These are phyloP conservation scores for Galaxea fascicularis DNA, from an alignment of 92 coral and sea anemone genomes.

Conservation along the genomic window DNA sequence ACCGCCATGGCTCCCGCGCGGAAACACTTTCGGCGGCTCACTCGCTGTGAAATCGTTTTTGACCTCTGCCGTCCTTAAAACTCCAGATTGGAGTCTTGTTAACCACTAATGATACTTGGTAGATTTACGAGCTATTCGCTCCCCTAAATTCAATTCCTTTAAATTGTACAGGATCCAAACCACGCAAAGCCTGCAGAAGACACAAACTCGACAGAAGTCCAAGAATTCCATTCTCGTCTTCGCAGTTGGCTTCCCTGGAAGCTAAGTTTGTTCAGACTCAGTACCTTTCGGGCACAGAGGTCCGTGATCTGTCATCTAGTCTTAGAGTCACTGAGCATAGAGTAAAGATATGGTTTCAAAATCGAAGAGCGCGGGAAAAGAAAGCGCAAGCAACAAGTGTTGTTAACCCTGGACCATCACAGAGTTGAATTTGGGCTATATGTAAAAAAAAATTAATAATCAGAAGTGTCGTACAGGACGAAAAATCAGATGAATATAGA, in stretches of 20 bases:
- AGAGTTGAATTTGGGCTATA: not conserved
- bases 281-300: constrained; percentile 91
- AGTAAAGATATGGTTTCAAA: constrained; percentile 98
- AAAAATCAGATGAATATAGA: no score
- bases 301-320: constrained; percentile 76
- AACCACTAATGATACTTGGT: no score
- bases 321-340: constrained; percentile 91
- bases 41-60: no score
- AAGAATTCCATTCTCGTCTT: constrained; percentile 92
- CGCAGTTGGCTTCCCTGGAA: constrained; percentile 89
- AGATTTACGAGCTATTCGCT: not conserved
- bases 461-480: not conserved
- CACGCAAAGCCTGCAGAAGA: constrained; percentile 78
- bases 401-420: constrained; percentile 8
- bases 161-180: constrained; percentile 78
- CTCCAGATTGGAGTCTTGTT: no score
- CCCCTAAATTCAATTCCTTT: not conserved
- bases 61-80: no score
- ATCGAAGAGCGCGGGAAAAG: constrained; percentile 95
- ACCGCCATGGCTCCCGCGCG: no score
- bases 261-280: constrained; percentile 88
- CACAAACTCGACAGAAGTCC: constrained; percentile 95
- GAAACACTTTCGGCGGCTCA: no score
- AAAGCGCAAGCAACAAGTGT: constrained; percentile 44
- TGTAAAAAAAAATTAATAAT: not conserved